phyloP scores from a whole-genome alignment of 2,113 vertebrate genomes.

The Zeus faber region DNA sequence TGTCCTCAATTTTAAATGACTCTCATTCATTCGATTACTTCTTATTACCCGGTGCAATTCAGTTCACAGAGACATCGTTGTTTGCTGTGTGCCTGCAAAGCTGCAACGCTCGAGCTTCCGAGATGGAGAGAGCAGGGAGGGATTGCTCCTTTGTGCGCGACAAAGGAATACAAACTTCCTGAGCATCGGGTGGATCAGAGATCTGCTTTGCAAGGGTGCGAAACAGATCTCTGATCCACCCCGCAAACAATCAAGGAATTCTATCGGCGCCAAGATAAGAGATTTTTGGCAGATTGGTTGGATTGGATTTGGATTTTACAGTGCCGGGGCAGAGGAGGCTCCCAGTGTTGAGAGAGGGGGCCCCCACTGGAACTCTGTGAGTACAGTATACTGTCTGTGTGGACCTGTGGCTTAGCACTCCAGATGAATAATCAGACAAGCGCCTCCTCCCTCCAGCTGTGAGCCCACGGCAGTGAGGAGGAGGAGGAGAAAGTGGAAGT shows the following conservation, averaged over 20 bases:
- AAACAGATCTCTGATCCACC: constrained; percentile 21
- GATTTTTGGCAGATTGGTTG: constrained; percentile 54
- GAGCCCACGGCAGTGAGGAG: constrained; percentile 31
- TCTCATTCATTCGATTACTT: too few relatives aligned
- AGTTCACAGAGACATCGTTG: too few relatives aligned
- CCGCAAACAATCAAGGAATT: constrained; percentile 36
- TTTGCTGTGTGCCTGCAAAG: too few relatives aligned
- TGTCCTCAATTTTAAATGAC: too few relatives aligned
- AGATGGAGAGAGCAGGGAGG: constrained; percentile 57
- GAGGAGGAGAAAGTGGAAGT: neutral
- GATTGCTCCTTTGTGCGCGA: constrained; percentile 44
- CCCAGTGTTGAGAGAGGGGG: constrained; percentile 60
- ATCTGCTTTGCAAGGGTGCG: too few relatives aligned
- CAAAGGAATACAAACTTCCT: constrained; percentile 49
- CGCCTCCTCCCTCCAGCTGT: constrained; percentile 65
- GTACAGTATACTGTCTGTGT: constrained; percentile 57
- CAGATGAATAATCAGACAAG: constrained; percentile 65
- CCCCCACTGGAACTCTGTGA: constrained; percentile 51
- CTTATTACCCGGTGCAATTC: too few relatives aligned
- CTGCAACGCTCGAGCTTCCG: too few relatives aligned
- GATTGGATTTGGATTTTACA: constrained; percentile 23
- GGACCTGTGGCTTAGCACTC: constrained; percentile 55
- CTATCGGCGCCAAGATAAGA: too few relatives aligned
- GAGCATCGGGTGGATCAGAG: too few relatives aligned
- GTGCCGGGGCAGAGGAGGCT: constrained; percentile 38